Conservation (phyloP, 1,140 invertebrate species). For the Lasaia peninsularis region DNA sequence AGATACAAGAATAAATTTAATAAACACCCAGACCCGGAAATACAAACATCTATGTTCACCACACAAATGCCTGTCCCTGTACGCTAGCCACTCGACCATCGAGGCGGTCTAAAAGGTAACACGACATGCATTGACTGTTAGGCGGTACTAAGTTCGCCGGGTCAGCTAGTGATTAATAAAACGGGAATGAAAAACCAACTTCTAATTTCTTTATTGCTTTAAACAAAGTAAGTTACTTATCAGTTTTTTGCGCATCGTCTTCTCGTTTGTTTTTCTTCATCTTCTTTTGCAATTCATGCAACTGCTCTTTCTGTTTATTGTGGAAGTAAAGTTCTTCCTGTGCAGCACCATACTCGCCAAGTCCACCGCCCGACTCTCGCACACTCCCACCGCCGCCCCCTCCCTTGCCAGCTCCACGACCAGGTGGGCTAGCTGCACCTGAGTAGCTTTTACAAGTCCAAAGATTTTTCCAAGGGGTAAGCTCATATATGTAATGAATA, state of each 20-base stretch:
- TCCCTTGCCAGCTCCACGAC: conserved; percentile 46
- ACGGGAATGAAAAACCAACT: too few relatives aligned
- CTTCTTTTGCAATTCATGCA: conserved; percentile 48
- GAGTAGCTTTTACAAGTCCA: conserved; percentile 18
- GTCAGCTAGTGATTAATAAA: too few relatives aligned
- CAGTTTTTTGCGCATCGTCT: conserved; percentile 31
- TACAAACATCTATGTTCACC: too few relatives aligned
- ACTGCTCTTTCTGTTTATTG: conserved; percentile 46
- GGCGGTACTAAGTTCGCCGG: too few relatives aligned
- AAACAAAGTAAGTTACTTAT: conserved; percentile 21
- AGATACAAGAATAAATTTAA: too few relatives aligned
- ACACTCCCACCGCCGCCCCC: conserved; percentile 45
- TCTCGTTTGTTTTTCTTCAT: conserved; percentile 29
- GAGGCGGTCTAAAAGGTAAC: too few relatives aligned
- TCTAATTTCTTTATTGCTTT: not conserved
- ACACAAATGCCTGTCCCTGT: too few relatives aligned
- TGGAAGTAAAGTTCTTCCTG: conserved; percentile 59
- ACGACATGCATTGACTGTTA: too few relatives aligned
- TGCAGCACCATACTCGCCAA: conserved; percentile 46
- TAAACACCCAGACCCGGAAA: too few relatives aligned
- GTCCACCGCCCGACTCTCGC: conserved; percentile 46
- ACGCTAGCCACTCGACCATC: too few relatives aligned
- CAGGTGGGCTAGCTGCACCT: conserved; percentile 31
- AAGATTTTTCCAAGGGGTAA: not conserved
- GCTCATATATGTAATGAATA: too few relatives aligned